phyloP scores from a whole-genome alignment of 2,888 invertebrate species.

The Drosophila rubida region DNA sequence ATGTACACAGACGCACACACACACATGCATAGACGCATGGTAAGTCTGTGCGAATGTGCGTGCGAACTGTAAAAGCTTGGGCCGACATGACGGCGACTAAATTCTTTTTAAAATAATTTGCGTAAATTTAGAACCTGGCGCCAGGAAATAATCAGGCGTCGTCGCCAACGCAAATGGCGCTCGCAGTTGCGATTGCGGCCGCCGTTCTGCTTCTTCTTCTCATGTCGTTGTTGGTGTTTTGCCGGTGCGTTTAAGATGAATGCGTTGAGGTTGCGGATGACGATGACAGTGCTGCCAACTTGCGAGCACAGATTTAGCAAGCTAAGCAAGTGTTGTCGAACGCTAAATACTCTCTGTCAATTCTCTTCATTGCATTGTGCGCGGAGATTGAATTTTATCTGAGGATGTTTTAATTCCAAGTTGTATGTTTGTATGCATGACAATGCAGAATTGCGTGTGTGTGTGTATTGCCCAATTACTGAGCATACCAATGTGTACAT shows the following conservation, averaged over 20 bases:
- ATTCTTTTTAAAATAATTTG: constrained; percentile 82
- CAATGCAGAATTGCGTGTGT: neutral
- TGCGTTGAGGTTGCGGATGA: constrained; percentile 25
- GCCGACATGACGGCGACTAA: constrained; percentile 73
- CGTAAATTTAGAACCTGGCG: constrained; percentile 83
- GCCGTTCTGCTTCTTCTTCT: constrained; percentile 3
- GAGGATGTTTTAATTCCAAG: neutral
- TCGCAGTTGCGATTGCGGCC: constrained; percentile 30
- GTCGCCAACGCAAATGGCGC: constrained; percentile 65
- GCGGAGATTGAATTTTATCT: neutral
- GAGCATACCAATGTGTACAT: constrained; percentile 9
- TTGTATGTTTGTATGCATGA: neutral
- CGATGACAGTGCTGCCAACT: constrained; percentile 19
- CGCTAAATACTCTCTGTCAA: neutral
- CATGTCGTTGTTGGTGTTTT: constrained; percentile 13
- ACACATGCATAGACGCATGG: neutral
- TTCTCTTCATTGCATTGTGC: neutral
- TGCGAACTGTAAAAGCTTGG: constrained; percentile 51
- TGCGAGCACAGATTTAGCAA: neutral
- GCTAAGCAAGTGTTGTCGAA: neutral
- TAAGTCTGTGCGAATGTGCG: constrained; percentile 10
- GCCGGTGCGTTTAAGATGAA: constrained; percentile 33
- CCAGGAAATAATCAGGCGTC: constrained; percentile 83
- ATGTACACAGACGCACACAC: neutral
- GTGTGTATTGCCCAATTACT: constrained; percentile 12